Evolutionary conservation across 2,113 vertebrate species (phyloP).

Genomic region (Asarcornis scutulata): DNA sequence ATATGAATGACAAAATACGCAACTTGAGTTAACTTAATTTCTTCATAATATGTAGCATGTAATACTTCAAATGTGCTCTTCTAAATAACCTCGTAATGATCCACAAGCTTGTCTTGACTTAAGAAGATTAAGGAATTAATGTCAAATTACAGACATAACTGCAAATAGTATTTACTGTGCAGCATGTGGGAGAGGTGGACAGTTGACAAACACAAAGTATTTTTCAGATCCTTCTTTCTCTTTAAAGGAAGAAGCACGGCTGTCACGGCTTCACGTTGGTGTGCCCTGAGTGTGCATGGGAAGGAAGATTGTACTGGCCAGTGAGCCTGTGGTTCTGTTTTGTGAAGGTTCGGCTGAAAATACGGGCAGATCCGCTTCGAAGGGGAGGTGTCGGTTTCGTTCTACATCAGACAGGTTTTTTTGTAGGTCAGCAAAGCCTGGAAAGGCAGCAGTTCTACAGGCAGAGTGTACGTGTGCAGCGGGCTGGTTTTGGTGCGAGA

Average conservation of each 20-base stretch:
- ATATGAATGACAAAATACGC: neutral
- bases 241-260: neutral
- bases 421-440: neutral
- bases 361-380: neutral
- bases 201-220: neutral
- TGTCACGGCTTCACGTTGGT: accelerated
- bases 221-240: neutral
- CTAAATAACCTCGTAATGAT: conserved; percentile 41
- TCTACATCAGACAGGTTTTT: neutral
- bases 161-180: conserved; percentile 17
- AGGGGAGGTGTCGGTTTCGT: neutral
- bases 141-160: conserved; percentile 56
- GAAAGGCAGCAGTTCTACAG: neutral
- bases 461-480: neutral
- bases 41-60: neutral
- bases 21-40: neutral
- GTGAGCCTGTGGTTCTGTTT: accelerated
- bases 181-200: neutral
- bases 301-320: neutral
- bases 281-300: neutral
- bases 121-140: conserved; percentile 69
- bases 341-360: neutral
- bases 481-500: conserved; percentile 22
- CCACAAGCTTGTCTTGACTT: conserved; percentile 41
- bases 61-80: conserved; percentile 4